A percentile compares a stretch with the other conserved stretches of the same genome.
Evolutionary conservation across 2,113 vertebrate genomes (phyloP).

Genomic region (Guaruba guarouba): DNA sequence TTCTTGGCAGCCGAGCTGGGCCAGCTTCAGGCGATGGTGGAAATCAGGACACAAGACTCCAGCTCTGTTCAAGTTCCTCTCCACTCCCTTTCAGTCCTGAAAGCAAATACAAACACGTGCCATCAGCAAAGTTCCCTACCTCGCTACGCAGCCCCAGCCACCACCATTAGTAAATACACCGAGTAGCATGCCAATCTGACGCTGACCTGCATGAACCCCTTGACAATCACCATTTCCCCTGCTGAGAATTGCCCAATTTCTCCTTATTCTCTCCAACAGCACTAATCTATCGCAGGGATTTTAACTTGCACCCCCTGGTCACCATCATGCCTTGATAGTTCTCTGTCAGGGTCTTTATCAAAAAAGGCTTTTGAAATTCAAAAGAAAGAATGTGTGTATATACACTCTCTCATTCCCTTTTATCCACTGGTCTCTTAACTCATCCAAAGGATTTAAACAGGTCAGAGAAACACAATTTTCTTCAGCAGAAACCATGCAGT

Average conservation of each 20-base stretch:
- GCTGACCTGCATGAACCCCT: not conserved
- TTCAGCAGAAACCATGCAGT: slow-evolving; percentile 11
- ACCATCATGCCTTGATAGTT: slow-evolving; percentile 19
- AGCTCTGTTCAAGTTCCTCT: not conserved
- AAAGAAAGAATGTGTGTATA: slow-evolving; percentile 6
- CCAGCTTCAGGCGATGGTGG: not conserved
- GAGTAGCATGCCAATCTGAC: not conserved
- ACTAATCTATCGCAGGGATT: slow-evolving; percentile 40
- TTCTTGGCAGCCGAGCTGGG: not conserved
- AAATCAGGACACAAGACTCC: not conserved
- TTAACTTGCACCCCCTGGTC: slow-evolving; percentile 44
- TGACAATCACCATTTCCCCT: not conserved
- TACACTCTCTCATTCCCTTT: slow-evolving; percentile 48
- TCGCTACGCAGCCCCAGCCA: not conserved
- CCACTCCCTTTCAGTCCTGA: not conserved
- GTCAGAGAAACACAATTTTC: slow-evolving; percentile 32
- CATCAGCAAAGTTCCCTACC: not conserved
- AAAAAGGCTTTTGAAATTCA: slow-evolving; percentile 48
- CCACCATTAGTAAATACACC: not conserved
- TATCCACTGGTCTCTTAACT: slow-evolving; percentile 54
- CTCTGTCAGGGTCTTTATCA: slow-evolving; percentile 37
- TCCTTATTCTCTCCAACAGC: slow-evolving; percentile 15
- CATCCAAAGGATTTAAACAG: slow-evolving; percentile 51
- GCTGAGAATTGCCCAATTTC: not conserved
- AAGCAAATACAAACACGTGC: not conserved